A percentile compares a stretch with the other conserved stretches of the same genome.
Conservation (phyloP, 92 coral and sea anemone genomes). For the Actinernus sp. region DNA sequence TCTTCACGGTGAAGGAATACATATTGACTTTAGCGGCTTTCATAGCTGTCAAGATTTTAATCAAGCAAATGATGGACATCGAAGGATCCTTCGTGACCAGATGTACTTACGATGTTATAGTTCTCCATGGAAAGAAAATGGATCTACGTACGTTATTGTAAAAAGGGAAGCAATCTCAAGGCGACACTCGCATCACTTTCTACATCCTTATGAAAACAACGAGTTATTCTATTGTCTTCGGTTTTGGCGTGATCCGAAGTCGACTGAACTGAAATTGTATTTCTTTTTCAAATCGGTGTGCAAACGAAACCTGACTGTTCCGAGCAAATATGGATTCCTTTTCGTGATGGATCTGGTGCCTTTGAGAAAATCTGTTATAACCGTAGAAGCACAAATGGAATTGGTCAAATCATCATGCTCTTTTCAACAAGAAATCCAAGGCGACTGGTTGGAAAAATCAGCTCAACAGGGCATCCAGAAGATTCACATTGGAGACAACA, state of each 20-base stretch:
- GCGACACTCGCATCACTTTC: too few relatives aligned
- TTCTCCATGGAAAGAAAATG: conserved; percentile 13
- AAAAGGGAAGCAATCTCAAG: neutral
- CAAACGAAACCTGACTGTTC: neutral
- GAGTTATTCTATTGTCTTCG: conserved; percentile 2
- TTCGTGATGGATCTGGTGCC: neutral
- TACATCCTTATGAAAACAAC: neutral
- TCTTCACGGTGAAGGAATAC: neutral
- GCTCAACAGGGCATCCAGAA: conserved; percentile 14
- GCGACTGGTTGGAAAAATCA: conserved; percentile 39
- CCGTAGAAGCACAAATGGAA: neutral
- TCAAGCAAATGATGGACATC: neutral
- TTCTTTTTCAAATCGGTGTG: neutral
- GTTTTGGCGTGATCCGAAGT: neutral
- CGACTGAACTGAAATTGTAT: neutral
- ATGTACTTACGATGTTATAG: conserved; percentile 16
- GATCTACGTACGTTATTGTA: conserved; percentile 16
- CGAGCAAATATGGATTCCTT: neutral
- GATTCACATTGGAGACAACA: conserved; percentile 12
- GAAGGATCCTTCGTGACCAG: neutral
- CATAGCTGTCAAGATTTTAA: conserved; percentile 1
- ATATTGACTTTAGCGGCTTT: conserved; percentile 4
- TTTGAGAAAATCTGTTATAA: neutral
- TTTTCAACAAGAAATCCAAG: conserved; percentile 18
- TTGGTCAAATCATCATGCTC: conserved; percentile 12